Evolutionary conservation across 2,888 invertebrate genomes (phyloP), one percentile per base, ranked within the genome.

Genomic region (Watsonalla binaria): DNA sequence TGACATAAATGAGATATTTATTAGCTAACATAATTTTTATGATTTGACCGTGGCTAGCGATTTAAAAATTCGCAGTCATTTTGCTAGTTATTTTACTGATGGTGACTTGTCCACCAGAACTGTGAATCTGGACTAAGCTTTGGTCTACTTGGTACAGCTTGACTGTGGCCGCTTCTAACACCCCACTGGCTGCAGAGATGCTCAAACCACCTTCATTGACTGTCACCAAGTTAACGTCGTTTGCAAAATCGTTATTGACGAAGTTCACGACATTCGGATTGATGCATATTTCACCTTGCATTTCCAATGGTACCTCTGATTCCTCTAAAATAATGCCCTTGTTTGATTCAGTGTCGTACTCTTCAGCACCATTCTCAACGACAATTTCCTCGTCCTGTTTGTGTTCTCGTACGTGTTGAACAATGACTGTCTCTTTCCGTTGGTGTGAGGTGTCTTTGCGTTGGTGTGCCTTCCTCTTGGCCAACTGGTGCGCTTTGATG

Each of bases 11-110:
- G 4, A 2, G 24, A 24, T 24, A 24, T 24, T 24, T 24, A 24
- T 24, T 24, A 24, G 24, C 24, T 4, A 24, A 2, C 2, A 24
- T 24, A 2, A 24, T 24, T 24, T 24, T 24, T 24, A 24, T 57
- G 51, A 39, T 52, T 55, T 33, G 15, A 54, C 14, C 58, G 48
- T 51, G 53, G 53, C 33, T 42, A 15, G 45, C 49, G 24, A 45
- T 39, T 65, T 76, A 82, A 68, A 82, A 84, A 57, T 86, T 84
- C 4, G 83, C 72, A 5, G 82, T 84, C 78, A 84, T 82, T 70
- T 83, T 84, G 57, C 82, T 85, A 39, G 78, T 82, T n/a, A 86
- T 77, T 65, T 86, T 82, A 51, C 81, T 83, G 49, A 87, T 83
- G 33, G 84, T 86, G 13, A 87, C 66, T 54, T 83, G 80, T 8